These are phyloP conservation scores for Ambastaia sidthimunki DNA, from an alignment of 2,797 vertebrate genomes.

Conservation along the genomic window DNA sequence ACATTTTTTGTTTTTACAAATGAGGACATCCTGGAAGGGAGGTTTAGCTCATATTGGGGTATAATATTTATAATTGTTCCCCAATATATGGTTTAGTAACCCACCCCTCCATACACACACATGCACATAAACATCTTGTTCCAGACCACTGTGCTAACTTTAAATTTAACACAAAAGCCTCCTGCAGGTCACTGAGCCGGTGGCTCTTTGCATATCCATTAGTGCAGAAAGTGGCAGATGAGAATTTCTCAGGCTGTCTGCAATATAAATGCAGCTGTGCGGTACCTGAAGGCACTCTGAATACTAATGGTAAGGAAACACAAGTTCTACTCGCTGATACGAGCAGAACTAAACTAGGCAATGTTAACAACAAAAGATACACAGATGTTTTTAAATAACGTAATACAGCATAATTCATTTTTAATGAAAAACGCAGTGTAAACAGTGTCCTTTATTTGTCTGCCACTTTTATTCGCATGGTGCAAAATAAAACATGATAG, in stretches of 20 bases:
- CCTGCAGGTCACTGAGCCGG: conserved; percentile 44
- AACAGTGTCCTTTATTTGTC: too few species aligned
- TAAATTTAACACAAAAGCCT: conserved; percentile 38
- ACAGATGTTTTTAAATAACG: background rate
- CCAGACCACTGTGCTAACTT: conserved; percentile 25
- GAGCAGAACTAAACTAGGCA: background rate
- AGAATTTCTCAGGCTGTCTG: conserved; percentile 53
- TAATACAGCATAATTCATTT: background rate
- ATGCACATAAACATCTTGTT: conserved; percentile 9
- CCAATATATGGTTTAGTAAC: too few species aligned
- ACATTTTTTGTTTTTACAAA: too few species aligned
- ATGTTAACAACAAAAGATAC: background rate
- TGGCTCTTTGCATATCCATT: conserved; percentile 62
- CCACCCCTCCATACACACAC: background rate
- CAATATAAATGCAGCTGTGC: conserved; percentile 47
- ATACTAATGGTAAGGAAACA: conserved; percentile 46
- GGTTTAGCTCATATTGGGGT: too few species aligned
- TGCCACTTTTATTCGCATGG: background rate
- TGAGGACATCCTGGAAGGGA: too few species aligned
- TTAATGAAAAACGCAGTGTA: background rate
- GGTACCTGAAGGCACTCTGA: conserved; percentile 30
- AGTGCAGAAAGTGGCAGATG: conserved; percentile 29
- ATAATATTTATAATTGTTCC: too few species aligned
- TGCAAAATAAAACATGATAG: background rate
- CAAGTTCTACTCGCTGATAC: conserved; percentile 5